phyloP scores from a whole-genome alignment of 2,797 vertebrate genomes.

The Acrossocheilus fasciatus region DNA sequence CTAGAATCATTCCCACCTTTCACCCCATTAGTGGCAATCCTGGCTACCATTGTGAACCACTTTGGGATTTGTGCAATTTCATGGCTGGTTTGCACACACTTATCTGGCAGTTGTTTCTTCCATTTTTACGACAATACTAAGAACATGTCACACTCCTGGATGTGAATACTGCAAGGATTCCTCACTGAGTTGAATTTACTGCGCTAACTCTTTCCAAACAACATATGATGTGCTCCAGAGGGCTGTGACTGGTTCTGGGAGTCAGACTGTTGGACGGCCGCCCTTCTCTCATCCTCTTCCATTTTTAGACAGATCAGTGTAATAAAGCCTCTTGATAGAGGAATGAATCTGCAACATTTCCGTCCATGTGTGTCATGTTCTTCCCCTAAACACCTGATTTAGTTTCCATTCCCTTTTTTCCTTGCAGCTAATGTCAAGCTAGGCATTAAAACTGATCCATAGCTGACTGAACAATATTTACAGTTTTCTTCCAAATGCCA shows the following conservation, averaged over 20 bases:
- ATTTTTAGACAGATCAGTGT: conserved; percentile 28
- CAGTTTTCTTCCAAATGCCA: conserved; percentile 16
- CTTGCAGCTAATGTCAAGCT: conserved; percentile 1
- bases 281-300: conserved; percentile 24
- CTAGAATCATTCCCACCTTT: neutral
- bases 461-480: conserved; percentile 10
- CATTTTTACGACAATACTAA: conserved; percentile 13
- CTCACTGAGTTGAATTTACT: conserved; percentile 40
- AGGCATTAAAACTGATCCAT: conserved; percentile 24
- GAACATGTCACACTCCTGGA: conserved; percentile 23
- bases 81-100: conserved; percentile 19
- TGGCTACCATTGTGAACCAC: neutral
- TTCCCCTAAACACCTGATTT: conserved; percentile 35
- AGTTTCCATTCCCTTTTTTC: conserved; percentile 20
- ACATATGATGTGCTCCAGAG: conserved; percentile 46
- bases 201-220: conserved; percentile 19
- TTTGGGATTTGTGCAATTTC: conserved; percentile 13
- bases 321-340: neutral
- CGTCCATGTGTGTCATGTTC: conserved; percentile 26
- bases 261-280: neutral
- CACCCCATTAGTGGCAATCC: neutral
- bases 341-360: conserved; percentile 18
- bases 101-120: conserved; percentile 23
- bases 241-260: conserved; percentile 8
- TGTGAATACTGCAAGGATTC: conserved; percentile 11